Percentiles rank a stretch among this genome's conserved stretches.
These are phyloP conservation scores for Orientallactaga sibirica DNA, from an alignment of 2,797 vertebrate genomes.

Conservation along the genomic window DNA sequence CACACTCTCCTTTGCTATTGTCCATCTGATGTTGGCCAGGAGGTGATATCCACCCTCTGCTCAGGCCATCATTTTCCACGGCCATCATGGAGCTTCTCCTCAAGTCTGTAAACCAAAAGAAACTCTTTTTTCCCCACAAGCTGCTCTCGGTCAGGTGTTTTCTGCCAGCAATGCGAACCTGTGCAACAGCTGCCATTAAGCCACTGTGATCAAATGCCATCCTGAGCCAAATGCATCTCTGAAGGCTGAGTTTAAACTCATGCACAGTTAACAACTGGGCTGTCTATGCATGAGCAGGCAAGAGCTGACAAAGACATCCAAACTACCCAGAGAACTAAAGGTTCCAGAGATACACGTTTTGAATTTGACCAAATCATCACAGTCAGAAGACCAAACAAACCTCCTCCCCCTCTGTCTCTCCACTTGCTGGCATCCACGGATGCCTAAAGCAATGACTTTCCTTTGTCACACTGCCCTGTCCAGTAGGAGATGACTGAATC, in stretches of 20 bases:
- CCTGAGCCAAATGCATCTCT: not conserved
- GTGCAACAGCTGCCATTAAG: not conserved
- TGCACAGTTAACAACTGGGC: not conserved
- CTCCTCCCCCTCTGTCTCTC: not conserved
- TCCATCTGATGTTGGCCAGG: too few relatives aligned
- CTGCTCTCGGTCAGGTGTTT: too few relatives aligned
- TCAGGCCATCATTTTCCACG: too few relatives aligned
- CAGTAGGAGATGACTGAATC: not conserved
- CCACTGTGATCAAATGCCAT: not conserved
- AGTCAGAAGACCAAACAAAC: not conserved
- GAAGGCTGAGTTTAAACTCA: not conserved
- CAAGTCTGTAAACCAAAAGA: too few relatives aligned
- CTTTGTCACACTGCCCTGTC: not conserved
- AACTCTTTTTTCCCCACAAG: too few relatives aligned
- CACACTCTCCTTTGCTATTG: too few relatives aligned
- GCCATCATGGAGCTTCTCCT: too few relatives aligned
- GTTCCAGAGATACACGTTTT: conserved; percentile 5
- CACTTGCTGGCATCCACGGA: not conserved
- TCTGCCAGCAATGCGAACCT: too few relatives aligned
- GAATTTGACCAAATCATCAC: not conserved
- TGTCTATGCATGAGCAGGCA: not conserved
- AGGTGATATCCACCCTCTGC: too few relatives aligned
- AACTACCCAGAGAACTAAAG: not conserved
- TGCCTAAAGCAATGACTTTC: not conserved
- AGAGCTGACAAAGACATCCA: not conserved